These are phyloP conservation scores for Vireo altiloquus DNA, from an alignment of 2,113 vertebrate genomes.

Conservation along the genomic window DNA sequence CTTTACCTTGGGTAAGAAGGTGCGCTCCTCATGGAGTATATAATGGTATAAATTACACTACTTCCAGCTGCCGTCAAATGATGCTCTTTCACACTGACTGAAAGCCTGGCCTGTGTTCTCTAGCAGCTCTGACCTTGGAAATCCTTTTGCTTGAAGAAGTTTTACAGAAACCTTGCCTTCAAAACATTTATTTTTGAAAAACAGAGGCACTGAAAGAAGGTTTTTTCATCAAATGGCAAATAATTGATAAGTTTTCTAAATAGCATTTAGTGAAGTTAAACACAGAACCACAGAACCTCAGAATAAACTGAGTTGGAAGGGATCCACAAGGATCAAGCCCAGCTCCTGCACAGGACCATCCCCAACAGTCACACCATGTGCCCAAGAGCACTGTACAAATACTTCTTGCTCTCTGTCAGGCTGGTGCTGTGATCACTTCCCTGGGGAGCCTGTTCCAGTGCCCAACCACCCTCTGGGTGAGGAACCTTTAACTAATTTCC, in stretches of 20 bases:
- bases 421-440: not conserved
- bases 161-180: not conserved
- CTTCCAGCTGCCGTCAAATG: not conserved
- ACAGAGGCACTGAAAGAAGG: not conserved
- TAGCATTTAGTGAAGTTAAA: not conserved
- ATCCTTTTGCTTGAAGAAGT: not conserved
- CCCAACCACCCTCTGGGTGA: rapidly evolving
- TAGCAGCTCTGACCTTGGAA: not conserved
- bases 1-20: not conserved
- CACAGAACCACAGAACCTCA: not conserved
- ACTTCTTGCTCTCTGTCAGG: not conserved
- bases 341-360: not conserved
- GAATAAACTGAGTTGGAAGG: not conserved
- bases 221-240: not conserved
- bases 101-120: not conserved
- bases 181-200: not conserved
- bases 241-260: not conserved
- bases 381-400: rapidly evolving
- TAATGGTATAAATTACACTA: not conserved
- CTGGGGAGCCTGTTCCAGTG: not conserved
- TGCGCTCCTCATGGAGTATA: not conserved
- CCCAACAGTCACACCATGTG: not conserved
- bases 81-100: not conserved
- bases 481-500: not conserved
- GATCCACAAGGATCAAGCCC: not conserved